Percentiles rank a stretch among this genome's conserved stretches.
Conservation (phyloP, 1,140 invertebrate species). For the Trinorchestia longiramus region DNA sequence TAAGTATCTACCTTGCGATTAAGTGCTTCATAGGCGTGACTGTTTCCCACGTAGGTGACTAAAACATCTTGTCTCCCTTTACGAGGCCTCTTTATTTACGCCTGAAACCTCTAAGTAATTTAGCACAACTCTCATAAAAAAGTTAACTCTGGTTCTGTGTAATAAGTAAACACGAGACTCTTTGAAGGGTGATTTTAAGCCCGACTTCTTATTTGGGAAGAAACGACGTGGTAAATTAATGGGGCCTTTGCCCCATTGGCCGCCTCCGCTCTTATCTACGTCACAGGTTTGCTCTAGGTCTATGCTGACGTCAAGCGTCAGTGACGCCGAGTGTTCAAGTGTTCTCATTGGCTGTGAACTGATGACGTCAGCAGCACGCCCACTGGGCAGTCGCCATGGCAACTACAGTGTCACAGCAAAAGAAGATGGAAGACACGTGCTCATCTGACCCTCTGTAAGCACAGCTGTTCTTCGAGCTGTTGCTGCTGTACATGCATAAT, state of each 20-base stretch:
- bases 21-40: neutral
- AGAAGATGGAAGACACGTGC: neutral
- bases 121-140: neutral
- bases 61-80: neutral
- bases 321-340: neutral
- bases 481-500: neutral
- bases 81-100: neutral
- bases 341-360: neutral
- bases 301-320: neutral
- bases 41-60: neutral
- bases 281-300: neutral
- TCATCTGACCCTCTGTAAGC: neutral
- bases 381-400: conserved; percentile 12
- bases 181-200: neutral
- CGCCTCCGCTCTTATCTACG: neutral
- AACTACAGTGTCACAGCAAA: neutral
- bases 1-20: neutral
- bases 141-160: neutral
- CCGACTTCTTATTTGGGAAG: neutral
- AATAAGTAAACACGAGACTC: neutral
- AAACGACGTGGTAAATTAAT: neutral
- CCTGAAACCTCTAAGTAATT: neutral
- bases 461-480: neutral
- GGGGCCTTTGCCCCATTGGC: too few species aligned
- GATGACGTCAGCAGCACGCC: conserved; percentile 40